Evolutionary conservation across 1,140 invertebrate genomes (phyloP).

Genomic region (Thaumetopoea pityocampa): DNA sequence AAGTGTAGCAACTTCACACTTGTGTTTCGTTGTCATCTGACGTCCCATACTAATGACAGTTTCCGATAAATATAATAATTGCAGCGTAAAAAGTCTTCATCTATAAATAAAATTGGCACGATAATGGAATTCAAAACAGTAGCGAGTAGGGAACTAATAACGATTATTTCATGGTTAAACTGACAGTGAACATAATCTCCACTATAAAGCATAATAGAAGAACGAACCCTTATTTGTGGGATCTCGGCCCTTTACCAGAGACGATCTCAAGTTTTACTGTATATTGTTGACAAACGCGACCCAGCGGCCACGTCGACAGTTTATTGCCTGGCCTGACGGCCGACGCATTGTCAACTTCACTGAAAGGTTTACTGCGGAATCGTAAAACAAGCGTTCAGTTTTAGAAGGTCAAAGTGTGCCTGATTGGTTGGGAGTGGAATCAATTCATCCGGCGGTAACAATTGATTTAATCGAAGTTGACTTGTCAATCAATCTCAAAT

Average conservation of each 20-base stretch:
- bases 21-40: no score
- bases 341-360: conserved; percentile 41
- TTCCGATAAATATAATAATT: no score
- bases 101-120: no score
- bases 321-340: conserved; percentile 35
- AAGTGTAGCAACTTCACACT: no score
- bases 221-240: conserved; percentile 23
- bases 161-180: no score
- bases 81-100: no score
- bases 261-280: conserved; percentile 32
- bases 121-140: no score
- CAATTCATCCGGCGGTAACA: neutral
- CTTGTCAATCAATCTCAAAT: no score
- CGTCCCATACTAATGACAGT: no score
- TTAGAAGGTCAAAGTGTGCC: conserved; percentile 36
- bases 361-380: conserved; percentile 41
- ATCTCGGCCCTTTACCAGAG: conserved; percentile 21
- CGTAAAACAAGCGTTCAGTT: conserved; percentile 32
- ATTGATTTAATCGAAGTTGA: conserved; percentile 10
- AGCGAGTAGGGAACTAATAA: no score
- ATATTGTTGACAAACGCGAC: conserved; percentile 41
- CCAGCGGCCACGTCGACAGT: conserved; percentile 28
- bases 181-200: neutral
- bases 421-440: conserved; percentile 10
- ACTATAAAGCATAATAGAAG: conserved; percentile 18